Conservation (phyloP, 2,888 invertebrate genomes). For the Zaprionus bogoriensis region DNA sequence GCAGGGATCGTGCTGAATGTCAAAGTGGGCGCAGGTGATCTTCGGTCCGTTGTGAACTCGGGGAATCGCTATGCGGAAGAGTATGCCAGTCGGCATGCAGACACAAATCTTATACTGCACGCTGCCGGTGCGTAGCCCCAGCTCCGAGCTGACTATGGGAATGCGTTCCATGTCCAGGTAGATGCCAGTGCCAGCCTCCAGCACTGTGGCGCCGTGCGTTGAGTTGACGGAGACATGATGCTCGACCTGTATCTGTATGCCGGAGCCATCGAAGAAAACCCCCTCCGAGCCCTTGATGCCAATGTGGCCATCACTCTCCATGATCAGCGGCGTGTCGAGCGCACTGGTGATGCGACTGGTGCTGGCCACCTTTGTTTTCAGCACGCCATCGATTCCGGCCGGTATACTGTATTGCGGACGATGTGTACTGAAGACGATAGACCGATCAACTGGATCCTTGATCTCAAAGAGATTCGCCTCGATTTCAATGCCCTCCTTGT, state of each 20-base stretch:
- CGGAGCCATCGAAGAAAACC: constrained; percentile 88
- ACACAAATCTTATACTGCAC: constrained; percentile 93
- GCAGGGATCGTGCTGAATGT: constrained; percentile 81
- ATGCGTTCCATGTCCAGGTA: constrained; percentile 88
- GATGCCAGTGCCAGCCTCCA: constrained; percentile 88
- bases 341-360: constrained; percentile 90
- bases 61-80: constrained; percentile 90
- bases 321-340: constrained; percentile 86
- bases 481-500: constrained; percentile 88
- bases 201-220: constrained; percentile 89
- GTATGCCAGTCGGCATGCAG: constrained; percentile 93
- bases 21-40: constrained; percentile 81
- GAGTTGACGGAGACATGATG: constrained; percentile 90
- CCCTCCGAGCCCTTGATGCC: constrained; percentile 92
- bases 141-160: constrained; percentile 86
- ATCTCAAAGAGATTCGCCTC: constrained; percentile 88
- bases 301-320: constrained; percentile 88
- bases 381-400: constrained; percentile 85
- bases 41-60: constrained; percentile 82
- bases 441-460: constrained; percentile 86
- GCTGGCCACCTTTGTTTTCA: constrained; percentile 87
- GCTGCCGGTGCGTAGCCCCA: constrained; percentile 82
- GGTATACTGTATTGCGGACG: constrained; percentile 89
- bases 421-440: constrained; percentile 89
- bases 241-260: constrained; percentile 89